phyloP scores from a whole-genome alignment of 2,888 invertebrate genomes.

The Malacosoma neustria region DNA sequence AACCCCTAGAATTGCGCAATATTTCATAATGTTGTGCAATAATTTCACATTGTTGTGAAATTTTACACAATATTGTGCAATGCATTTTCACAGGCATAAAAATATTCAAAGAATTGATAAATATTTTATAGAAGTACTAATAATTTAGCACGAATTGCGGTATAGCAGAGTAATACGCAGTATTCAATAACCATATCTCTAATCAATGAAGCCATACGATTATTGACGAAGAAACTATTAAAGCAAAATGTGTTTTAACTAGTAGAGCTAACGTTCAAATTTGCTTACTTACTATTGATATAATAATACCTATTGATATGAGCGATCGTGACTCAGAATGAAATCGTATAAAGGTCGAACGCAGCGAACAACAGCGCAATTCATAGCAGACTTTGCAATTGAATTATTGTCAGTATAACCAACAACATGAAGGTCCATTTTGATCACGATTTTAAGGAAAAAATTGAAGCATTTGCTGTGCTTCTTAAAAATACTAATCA shows the following conservation, averaged over 20 bases:
- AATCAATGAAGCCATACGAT: not conserved
- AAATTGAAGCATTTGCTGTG: not conserved
- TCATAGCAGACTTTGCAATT: not conserved
- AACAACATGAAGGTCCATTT: not conserved
- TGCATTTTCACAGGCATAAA: constrained; percentile 1
- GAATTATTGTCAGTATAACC: not conserved
- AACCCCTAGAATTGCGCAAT: too few relatives aligned
- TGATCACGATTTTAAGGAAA: not conserved
- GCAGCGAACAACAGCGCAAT: not conserved
- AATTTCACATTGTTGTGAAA: constrained; percentile 22
- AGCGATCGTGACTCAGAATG: constrained; percentile 11
- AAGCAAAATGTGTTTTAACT: not conserved
- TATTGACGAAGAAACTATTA: not conserved
- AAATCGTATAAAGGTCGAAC: constrained; percentile 9
- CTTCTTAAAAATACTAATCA: not conserved
- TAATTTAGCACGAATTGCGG: too few relatives aligned
- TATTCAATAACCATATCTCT: not conserved
- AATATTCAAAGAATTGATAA: not conserved
- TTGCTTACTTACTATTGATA: not conserved
- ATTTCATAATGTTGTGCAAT: constrained; percentile 16
- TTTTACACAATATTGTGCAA: constrained; percentile 10
- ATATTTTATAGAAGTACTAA: not conserved
- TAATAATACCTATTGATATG: constrained; percentile 3
- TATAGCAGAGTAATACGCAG: too few relatives aligned
- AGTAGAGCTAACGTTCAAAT: not conserved